phyloP scores from a whole-genome alignment of 2,797 vertebrate genomes.

The Tinamus major region DNA sequence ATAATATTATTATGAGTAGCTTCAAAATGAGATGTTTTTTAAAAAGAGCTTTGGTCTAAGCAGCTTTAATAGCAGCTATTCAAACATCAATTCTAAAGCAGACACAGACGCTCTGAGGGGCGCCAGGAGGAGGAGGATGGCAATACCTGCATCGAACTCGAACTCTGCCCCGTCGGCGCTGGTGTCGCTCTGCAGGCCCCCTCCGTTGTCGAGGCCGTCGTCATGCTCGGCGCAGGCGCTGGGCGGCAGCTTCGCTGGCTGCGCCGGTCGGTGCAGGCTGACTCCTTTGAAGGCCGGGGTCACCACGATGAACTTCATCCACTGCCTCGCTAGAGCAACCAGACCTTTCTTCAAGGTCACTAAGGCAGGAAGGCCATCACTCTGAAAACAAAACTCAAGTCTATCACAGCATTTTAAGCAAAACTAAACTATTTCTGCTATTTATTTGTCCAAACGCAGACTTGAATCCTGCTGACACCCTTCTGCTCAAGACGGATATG shows the following conservation, averaged over 20 bases:
- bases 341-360: constrained; percentile 98
- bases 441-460: neutral
- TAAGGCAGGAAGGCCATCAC: constrained; percentile 94
- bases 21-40: neutral
- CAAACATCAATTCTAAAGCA: neutral
- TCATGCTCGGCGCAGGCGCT: constrained; percentile 78
- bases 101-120: neutral
- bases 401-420: neutral
- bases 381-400: constrained; percentile 76
- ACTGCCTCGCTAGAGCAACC: constrained; percentile 96
- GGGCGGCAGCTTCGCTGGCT: constrained; percentile 86
- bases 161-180: constrained; percentile 97
- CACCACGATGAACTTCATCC: constrained; percentile 99
- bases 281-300: constrained; percentile 97
- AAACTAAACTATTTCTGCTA: neutral
- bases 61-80: neutral
- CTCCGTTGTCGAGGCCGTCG: constrained; percentile 88
- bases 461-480: neutral
- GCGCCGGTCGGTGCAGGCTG: constrained; percentile 89
- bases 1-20: neutral
- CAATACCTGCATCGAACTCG: constrained; percentile 96
- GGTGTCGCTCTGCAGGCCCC: constrained; percentile 94
- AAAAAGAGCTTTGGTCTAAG: neutral
- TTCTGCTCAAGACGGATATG: neutral
- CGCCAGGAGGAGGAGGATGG: neutral